Evolutionary conservation across 2,888 invertebrate species (phyloP), one percentile per base, ranked within the genome.

Genomic region (Cheilosia vulpina): DNA sequence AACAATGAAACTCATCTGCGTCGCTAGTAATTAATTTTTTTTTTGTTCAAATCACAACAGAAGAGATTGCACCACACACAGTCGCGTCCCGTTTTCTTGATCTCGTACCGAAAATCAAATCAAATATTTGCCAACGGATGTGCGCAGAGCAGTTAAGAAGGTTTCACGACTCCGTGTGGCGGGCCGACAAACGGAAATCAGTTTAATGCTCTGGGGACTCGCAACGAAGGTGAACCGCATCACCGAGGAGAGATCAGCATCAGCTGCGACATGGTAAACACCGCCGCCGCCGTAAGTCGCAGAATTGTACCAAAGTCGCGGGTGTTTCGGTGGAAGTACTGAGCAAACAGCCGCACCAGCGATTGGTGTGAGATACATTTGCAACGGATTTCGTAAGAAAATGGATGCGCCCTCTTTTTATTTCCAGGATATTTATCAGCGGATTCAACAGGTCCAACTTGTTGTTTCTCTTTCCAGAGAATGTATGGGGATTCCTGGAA

Each of bases 91-190:
- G 31, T 65, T 63, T 57, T 68, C 66, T 66, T 72, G 80, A 81
- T 85, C 81, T 62, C 57, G 66, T 38, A 65, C 53, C 69, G 63
- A 84, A 79, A 73, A 71, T 79, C 68, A 75, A 84, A 76, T 80
- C 85, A 85, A 85, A 85, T 85, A 85, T 85, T 85, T 85, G 76
- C 81, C 63, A 81, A 68, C 76, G 72, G 66, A 72, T 81, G 85
- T 81, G 65, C 76, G 73, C 76, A 77, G 52, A 76, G 55, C 66
- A 81, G 71, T 81, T 85, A 69, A 53, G 80, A 55, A 34, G 60
- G 57, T 63, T 63, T 63, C 45, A 2, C 1, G 21, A 5, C 17
- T 31, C 50, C 38, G 47, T 63, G 17, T 66, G 66, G 43, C 47
- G 58, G 50, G 65, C 65, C 79, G 78, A 75, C 73, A 84, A 79